Conservation (phyloP, 2,797 vertebrate species). For the Acanthornis magna region DNA sequence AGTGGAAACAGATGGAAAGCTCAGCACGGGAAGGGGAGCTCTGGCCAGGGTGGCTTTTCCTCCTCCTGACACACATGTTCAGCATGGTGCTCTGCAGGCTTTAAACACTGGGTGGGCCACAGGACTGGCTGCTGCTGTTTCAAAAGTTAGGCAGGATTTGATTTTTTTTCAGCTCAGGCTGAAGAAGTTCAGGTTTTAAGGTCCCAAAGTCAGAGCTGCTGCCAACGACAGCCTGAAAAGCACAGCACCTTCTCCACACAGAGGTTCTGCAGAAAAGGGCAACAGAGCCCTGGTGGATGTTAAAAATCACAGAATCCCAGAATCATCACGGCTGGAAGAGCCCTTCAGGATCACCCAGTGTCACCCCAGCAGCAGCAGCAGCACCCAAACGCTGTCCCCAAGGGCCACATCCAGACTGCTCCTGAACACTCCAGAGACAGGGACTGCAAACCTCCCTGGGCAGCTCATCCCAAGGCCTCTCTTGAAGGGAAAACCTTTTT, state of each 20-base stretch:
- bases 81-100: neutral
- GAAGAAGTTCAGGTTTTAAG: neutral
- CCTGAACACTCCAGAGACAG: neutral
- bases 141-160: neutral
- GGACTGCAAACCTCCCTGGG: neutral
- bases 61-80: neutral
- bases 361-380: neutral
- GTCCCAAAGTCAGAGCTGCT: neutral
- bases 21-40: neutral
- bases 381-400: neutral
- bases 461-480: neutral
- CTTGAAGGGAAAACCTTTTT: neutral
- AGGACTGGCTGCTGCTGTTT: neutral
- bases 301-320: neutral
- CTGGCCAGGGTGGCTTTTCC: neutral
- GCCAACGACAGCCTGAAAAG: neutral
- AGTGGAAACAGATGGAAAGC: constrained; percentile 15
- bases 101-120: neutral
- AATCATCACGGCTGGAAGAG: neutral
- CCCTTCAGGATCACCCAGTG: accelerated
- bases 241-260: neutral
- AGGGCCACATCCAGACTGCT: neutral
- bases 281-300: neutral
- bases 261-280: neutral
- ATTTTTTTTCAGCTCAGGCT: neutral